Base-by-base conservation (phyloP, 2,797 vertebrate genomes). In the Crypturellus tataupa region DNA sequence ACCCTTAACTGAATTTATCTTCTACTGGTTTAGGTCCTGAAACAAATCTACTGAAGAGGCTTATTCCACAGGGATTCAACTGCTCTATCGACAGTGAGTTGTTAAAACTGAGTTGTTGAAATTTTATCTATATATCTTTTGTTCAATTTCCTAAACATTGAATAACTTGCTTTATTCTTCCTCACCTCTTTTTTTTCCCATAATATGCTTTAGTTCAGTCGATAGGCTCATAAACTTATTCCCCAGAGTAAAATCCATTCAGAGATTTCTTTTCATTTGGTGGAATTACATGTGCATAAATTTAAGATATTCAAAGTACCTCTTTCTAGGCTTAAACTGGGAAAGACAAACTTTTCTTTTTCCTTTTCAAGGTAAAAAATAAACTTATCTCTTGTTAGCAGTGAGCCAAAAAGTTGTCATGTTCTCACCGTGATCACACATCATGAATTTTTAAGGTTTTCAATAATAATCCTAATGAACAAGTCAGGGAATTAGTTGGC, bases 381-480 rank as follows among this genome's bases (percentile, higher is more conserved):
- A 94, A 84, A 90, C 71, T 90, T 95, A 82, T 90, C 87, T 97
- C 51, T 47, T 94, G 51, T 60, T 82, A 73, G 40, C 33, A 90
- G 60, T 19, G 37, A 96, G 95, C 96, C 97, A 97, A 96, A 93
- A 96, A 86, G 60, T 86, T 95, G 89, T 95, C 92, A 31, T 76
- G 46, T 82, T 92, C 69, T 90, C 80, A 58, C 33, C 85, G 73
- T 77, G 64, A 35, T 97, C 64, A 92, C 94, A 95, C 94, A 80
- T 97, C 95, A 97, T 97, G 94, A 94, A 87, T 96, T 97, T 95
- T 87, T 89, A 76, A 62, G 40, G 83, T 91, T 95, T 95, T 95
- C 94, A 96, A 80, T 94, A 87, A 91, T 96, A 95, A 93, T 90
- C 90, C 94, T 95, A 96, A 97, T 93, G 92, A 96, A 96, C 55